Conservation (phyloP, 2,797 vertebrate species). For the Danionella dracula region DNA sequence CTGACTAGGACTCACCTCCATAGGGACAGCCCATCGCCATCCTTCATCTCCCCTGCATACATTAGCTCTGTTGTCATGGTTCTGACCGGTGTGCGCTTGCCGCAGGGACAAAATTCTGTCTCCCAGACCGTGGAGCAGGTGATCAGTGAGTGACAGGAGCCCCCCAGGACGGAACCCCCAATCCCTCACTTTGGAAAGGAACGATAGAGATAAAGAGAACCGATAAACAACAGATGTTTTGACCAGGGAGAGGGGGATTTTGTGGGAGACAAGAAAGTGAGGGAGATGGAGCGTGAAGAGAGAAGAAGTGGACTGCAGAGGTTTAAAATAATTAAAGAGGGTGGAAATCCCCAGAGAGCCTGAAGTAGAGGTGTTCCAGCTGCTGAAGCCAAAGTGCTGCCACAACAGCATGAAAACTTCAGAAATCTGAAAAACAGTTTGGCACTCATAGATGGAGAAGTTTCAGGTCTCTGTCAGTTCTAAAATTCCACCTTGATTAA, state of each 20-base stretch:
- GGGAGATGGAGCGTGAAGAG: constrained; percentile 12
- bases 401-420: constrained; percentile 28
- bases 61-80: constrained; percentile 37
- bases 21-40: constrained; percentile 19
- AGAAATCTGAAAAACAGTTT: constrained; percentile 22
- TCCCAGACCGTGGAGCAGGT: constrained; percentile 36
- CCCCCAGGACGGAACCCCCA: constrained; percentile 30
- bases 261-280: background rate
- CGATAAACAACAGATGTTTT: constrained; percentile 45
- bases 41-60: constrained; percentile 24
- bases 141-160: constrained; percentile 42
- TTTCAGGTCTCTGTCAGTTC: too few species aligned
- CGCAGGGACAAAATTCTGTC: constrained; percentile 28
- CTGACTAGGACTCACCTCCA: constrained; percentile 15
- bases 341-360: constrained; percentile 17
- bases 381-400: constrained; percentile 29
- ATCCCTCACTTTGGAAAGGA: constrained; percentile 20
- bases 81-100: constrained; percentile 33
- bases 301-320: constrained; percentile 15
- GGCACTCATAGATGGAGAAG: constrained; percentile 1
- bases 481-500: too few species aligned
- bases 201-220: constrained; percentile 15
- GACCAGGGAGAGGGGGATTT: constrained; percentile 21
- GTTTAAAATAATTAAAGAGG: constrained; percentile 41
- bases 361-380: constrained; percentile 31